Base-by-base conservation (phyloP, 1,140 invertebrate genomes). In the Cydia amplana region DNA sequence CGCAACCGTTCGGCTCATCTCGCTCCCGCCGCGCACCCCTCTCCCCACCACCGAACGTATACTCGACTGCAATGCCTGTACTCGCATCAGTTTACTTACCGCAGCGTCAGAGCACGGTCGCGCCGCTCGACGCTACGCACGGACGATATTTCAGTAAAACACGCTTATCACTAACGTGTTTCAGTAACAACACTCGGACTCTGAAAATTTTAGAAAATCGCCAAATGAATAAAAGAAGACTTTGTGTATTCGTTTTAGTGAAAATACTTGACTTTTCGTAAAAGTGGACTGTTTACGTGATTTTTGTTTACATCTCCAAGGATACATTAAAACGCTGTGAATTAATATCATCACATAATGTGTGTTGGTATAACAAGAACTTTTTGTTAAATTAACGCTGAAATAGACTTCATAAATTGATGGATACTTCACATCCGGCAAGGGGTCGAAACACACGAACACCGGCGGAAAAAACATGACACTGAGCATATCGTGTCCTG, bases 391-490 rank as follows among this genome's bases (percentile, higher is more conserved):
- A 88, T 85, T 87, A 80, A 83, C 73, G 82, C 82, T 78, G 78
- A 86, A 87, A 86, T 89, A 86, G 79, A 84, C 81, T 88, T 90
- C 79, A 83, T 91, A 91, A 91, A 91, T 93, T 93, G 87, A 93
- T 93, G 91, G 91, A 93, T 91, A 85, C 85, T 91, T 82, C 82
- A 86, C 88, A 86, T 92, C 88, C 88, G 88, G 87, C 83, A 85
- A 88, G 86, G 87, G 89, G 86, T 91, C 87, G 83, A 78, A 84
- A 82, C 83, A 87, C 78, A 90, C 90, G 81, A 87, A 90, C 87
- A 84, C 89, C 86, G 88, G 86, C 90, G 91, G 90, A 89, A 90
- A 92, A 92, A 91, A 93, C 90, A 93, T 92, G 90, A 93, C 92
- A 91, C 88, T 87, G 85, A 89, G 87, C 85, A 82, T 83, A 83